Evolutionary conservation across 2,113 vertebrate genomes (phyloP), one percentile per base, ranked within the genome.

Genomic region (Nothocercus julius): DNA sequence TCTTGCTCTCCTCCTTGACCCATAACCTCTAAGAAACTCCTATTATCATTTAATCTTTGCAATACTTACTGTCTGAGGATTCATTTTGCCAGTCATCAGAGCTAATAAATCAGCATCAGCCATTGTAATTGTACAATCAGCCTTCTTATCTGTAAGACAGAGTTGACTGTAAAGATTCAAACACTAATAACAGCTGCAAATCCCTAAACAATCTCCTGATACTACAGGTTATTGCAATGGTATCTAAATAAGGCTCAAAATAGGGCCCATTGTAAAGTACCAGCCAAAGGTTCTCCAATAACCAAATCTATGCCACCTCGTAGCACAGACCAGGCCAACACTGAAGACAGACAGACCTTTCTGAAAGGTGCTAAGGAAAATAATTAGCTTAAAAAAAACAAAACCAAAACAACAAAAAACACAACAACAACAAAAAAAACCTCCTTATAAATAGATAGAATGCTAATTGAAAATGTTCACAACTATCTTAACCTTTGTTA

Each of bases 11-110:
- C 54, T 20, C 18, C 28, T 56, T 56, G 54, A 28, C 28, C 54
- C 28, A 58, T 30, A 58, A 58, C 54, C 4, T 36, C 7, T 58
- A 58, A 32, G 53, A 32, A 58, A 32, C 30, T n/a, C 17, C 22
- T 53, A 40, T 56, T 24, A 24, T 1, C 8, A 20, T 21, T n/a
- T 44, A 13, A 42, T 45, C 32, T 76, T 53, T 61, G 5, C 51
- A 20, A 14, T 63, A 98, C 99, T 99, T 94, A 99, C 99, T 61
- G 97, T 98, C 96, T 99, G 99, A 88, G 99, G 98, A 88, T 99
- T 99, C 97, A 99, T 96, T 96, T 98, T 98, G 73, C 99, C 99
- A 5, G 98, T 99, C 99, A 99, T 99, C 95, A 99, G 54, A 45
- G 98, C 97, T 73, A 98, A 90, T 36, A 99, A 97, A 87, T 99